These are phyloP conservation scores for Isichthys henryi DNA, from an alignment of 2,113 vertebrate genomes.

Conservation along the genomic window DNA sequence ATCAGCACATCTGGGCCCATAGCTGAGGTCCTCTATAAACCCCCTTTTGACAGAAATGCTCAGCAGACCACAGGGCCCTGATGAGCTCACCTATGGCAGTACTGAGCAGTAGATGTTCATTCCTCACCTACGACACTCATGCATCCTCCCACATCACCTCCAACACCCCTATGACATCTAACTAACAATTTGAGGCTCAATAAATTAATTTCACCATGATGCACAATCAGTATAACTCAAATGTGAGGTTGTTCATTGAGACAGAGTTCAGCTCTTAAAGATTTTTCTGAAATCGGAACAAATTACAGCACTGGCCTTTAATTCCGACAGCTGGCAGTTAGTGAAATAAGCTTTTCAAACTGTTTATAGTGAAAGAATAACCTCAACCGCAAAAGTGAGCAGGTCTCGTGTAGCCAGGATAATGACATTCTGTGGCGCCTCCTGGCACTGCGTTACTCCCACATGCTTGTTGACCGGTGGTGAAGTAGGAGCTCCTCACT, in stretches of 20 bases:
- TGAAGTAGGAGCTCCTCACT: neutral
- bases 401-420: neutral
- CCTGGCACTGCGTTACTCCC: neutral
- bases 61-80: neutral
- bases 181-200: neutral
- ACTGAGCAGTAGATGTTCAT: neutral
- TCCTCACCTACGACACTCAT: neutral
- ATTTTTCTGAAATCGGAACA: neutral
- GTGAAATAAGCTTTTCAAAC: slow-evolving; percentile 8
- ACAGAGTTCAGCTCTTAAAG: neutral
- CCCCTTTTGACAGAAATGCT: slow-evolving; percentile 18
- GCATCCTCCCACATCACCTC: neutral
- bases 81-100: slow-evolving; percentile 8
- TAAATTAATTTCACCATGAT: neutral
- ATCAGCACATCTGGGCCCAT: slow-evolving; percentile 3
- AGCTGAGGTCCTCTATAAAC: slow-evolving; percentile 9
- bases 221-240: neutral
- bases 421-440: neutral
- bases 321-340: neutral
- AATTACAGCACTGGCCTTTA: neutral
- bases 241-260: neutral
- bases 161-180: neutral
- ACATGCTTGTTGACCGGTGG: neutral
- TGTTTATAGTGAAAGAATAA: slow-evolving; percentile 24
- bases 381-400: neutral